Conservation (phyloP, 2,797 vertebrate genomes). For the Sciurus carolinensis region DNA sequence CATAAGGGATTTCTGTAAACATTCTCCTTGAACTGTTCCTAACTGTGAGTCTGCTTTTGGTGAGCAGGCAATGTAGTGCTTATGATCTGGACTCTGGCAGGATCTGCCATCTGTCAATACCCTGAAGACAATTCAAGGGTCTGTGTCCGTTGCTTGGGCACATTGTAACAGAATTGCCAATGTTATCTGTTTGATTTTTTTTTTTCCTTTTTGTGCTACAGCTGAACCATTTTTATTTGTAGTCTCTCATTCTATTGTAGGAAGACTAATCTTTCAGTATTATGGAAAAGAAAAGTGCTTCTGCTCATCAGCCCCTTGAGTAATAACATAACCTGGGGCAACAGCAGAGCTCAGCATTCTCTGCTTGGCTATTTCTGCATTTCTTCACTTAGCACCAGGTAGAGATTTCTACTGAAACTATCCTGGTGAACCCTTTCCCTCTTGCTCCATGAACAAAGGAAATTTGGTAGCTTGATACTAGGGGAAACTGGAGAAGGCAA, state of each 20-base stretch:
- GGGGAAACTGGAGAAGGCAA: not conserved
- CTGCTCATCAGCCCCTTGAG: not conserved
- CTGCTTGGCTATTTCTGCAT: not conserved
- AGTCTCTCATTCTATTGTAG: not conserved
- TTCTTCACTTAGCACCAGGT: not conserved
- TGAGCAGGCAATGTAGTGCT: not conserved
- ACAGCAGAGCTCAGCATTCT: not conserved
- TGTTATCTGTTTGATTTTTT: not conserved
- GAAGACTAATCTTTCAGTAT: not conserved
- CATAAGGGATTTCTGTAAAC: slow-evolving; percentile 27
- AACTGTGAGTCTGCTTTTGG: not conserved
- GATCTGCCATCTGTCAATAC: not conserved
- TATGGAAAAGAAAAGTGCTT: not conserved
- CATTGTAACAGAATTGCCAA: not conserved
- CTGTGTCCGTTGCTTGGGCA: not conserved
- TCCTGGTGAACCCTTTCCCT: not conserved
- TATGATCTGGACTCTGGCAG: not conserved
- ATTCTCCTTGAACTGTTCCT: slow-evolving; percentile 9
- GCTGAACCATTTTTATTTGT: not conserved
- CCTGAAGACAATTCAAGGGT: not conserved
- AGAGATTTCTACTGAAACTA: not conserved
- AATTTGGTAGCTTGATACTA: not conserved
- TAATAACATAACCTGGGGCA: not conserved
- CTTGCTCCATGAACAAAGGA: not conserved
- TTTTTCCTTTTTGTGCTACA: not conserved